Conservation (phyloP, 2,113 vertebrate genomes). For the Ailuropoda melanoleuca region DNA sequence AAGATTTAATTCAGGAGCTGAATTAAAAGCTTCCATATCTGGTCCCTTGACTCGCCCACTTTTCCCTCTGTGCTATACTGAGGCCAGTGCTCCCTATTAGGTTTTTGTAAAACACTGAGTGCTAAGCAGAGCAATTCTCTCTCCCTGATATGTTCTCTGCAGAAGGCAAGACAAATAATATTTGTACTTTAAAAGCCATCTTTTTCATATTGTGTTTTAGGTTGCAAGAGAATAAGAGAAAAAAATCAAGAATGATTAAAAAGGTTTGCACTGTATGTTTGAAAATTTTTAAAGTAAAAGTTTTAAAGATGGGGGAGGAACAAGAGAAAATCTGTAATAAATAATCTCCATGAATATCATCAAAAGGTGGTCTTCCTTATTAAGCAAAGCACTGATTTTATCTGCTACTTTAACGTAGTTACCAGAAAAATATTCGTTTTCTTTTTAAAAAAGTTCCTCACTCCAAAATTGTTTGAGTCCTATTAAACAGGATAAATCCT, state of each 20-base stretch:
- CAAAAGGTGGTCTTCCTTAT: conserved; percentile 28
- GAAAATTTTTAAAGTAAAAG: background rate
- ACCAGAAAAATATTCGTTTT: background rate
- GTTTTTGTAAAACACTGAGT: background rate
- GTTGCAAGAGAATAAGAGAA: background rate
- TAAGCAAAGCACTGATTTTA: conserved; percentile 24
- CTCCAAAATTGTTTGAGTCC: conserved; percentile 2
- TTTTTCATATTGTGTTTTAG: background rate
- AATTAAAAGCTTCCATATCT: background rate
- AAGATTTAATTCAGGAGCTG: conserved; percentile 16
- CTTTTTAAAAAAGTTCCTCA: background rate
- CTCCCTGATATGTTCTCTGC: background rate
- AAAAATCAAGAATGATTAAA: conserved; percentile 1
- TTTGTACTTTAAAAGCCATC: background rate
- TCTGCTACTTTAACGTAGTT: background rate
- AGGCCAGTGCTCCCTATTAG: background rate
- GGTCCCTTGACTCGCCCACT: background rate
- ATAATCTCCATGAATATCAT: conserved; percentile 1
- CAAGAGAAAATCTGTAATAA: background rate
- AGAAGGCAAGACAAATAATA: background rate
- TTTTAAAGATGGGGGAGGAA: background rate
- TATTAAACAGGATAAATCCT: conserved; percentile 7
- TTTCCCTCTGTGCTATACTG: background rate
- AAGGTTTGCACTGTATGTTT: background rate
- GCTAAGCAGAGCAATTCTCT: background rate